phyloP scores from a whole-genome alignment of 64 coral and sea anemone species.

The Anthopleura sola region DNA sequence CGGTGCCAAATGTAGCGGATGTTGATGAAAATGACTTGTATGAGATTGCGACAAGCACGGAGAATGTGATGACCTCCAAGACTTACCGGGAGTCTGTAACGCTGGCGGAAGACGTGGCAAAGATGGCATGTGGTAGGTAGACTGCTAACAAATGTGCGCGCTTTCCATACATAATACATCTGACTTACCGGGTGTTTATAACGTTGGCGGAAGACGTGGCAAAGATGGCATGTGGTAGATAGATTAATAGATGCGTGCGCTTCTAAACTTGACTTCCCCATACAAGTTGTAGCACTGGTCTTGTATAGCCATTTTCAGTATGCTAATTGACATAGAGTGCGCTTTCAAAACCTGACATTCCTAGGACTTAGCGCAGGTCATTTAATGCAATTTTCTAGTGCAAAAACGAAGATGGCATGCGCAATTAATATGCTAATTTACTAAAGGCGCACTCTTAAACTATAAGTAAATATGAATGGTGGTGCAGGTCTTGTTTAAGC shows the following conservation, averaged over 20 bases:
- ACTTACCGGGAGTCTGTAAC: constrained; percentile 15
- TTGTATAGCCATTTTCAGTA: background rate
- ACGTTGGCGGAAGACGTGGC: constrained; percentile 31
- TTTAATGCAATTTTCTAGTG: no score
- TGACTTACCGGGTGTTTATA: background rate
- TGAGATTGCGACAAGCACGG: constrained; percentile 29
- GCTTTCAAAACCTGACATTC: no score
- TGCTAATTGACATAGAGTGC: no score
- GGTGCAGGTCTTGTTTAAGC: no score
- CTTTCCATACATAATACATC: background rate
- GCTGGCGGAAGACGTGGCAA: constrained; percentile 49
- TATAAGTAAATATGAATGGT: no score
- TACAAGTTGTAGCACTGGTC: background rate
- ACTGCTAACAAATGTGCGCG: background rate
- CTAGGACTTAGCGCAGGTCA: no score
- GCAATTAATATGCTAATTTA: no score
- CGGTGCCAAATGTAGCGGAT: constrained; percentile 7
- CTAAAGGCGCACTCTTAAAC: no score
- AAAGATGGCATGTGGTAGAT: constrained; percentile 44
- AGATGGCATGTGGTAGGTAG: constrained; percentile 45
- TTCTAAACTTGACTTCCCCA: background rate
- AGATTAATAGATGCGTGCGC: background rate
- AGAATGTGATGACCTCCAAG: constrained; percentile 39
- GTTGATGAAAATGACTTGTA: constrained; percentile 39
- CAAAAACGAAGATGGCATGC: no score